Conservation (phyloP, 1,140 invertebrate species). For the Musca vetustissima region DNA sequence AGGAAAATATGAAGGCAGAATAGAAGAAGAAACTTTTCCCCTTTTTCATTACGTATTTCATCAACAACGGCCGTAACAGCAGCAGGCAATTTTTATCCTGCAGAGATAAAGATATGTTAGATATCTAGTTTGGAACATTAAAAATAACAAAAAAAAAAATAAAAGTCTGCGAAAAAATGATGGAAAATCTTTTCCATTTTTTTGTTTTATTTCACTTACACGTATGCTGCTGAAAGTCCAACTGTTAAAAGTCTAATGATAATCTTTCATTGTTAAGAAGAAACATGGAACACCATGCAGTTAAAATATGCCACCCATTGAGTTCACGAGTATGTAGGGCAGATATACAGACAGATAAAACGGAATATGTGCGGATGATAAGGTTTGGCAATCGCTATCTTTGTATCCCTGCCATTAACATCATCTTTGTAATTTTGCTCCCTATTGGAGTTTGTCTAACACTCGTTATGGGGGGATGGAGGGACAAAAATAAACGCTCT, state of each 20-base stretch:
- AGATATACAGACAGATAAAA: not conserved
- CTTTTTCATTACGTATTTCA: not conserved
- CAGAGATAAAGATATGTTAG: constrained; percentile 15
- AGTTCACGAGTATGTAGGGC: constrained; percentile 1
- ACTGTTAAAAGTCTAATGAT: constrained; percentile 1
- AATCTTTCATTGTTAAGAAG: not conserved
- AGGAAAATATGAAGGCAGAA: not conserved
- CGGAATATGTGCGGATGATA: no score
- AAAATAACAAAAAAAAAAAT: not conserved
- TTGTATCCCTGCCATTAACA: no score
- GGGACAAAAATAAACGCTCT: constrained; percentile 14
- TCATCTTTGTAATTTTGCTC: no score
- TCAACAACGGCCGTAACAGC: no score
- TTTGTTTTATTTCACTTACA: not conserved
- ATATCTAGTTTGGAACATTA: constrained; percentile 2
- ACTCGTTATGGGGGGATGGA: not conserved
- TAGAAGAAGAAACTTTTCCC: not conserved
- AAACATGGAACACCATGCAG: not conserved
- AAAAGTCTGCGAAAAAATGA: not conserved
- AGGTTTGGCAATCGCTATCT: no score
- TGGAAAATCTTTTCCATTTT: not conserved
- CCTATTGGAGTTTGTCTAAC: no score
- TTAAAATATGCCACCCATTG: constrained; percentile 9
- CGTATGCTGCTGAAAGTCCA: not conserved
- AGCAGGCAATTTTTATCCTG: constrained; percentile 9